Conservation (phyloP, 2,113 vertebrate genomes). For the Carlito syrichta region DNA sequence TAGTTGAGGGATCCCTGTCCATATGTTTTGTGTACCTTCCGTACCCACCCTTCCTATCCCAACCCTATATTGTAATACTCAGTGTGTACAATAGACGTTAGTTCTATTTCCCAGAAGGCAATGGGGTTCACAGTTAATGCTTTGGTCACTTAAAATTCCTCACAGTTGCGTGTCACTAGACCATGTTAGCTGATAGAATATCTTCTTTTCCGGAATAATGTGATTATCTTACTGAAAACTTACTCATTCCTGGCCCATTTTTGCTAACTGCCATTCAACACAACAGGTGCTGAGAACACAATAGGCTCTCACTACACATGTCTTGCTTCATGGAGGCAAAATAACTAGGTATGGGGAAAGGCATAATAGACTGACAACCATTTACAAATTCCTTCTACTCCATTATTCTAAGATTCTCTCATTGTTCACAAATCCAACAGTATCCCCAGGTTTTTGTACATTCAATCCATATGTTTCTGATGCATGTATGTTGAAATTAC, state of each 20-base stretch:
- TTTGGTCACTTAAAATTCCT: background rate
- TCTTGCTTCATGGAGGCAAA: conserved; percentile 4
- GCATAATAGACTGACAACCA: background rate
- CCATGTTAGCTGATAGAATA: background rate
- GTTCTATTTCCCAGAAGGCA: background rate
- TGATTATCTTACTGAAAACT: background rate
- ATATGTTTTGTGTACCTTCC: background rate
- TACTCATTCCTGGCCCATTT: background rate
- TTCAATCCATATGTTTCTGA: conserved; percentile 40
- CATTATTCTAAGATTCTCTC: conserved; percentile 30
- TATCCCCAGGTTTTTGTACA: conserved; percentile 17
- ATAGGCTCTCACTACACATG: background rate
- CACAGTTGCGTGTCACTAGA: background rate
- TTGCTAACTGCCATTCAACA: background rate
- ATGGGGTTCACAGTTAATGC: background rate
- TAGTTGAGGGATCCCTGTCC: background rate
- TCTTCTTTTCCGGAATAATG: background rate
- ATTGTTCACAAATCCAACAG: background rate
- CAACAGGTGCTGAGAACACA: background rate
- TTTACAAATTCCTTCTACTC: background rate
- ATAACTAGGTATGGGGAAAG: background rate
- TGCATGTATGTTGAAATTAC: conserved; percentile 49
- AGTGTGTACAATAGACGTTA: background rate
- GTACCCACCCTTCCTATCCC: background rate
- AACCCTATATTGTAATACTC: background rate